These are phyloP conservation scores for Caenorhabditis sp. DNA, from an alignment of 2,888 invertebrate genomes.

Conservation along the genomic window DNA sequence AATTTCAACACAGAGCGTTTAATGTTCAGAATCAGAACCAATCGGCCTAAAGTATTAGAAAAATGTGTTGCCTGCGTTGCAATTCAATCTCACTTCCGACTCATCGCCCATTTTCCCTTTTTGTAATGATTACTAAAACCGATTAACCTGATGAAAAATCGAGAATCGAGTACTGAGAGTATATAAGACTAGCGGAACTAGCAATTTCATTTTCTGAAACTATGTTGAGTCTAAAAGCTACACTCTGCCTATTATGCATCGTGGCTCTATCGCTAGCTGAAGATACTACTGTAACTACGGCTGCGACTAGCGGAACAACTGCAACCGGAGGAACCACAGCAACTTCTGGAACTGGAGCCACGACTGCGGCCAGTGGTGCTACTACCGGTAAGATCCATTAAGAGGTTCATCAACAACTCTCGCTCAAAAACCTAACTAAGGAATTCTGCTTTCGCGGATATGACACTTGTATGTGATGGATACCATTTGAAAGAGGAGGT, in stretches of 20 bases:
- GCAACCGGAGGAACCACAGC: conserved; percentile 27
- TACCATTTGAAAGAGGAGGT: too few relatives aligned
- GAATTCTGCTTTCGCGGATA: too few relatives aligned
- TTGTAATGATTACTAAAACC: conserved; percentile 3
- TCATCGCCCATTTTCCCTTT: neutral
- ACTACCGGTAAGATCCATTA: conserved; percentile 34
- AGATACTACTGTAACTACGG: neutral
- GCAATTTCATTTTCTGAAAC: neutral
- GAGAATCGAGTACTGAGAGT: conserved; percentile 9
- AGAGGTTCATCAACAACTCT: too few relatives aligned
- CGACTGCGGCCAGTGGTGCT: conserved; percentile 16
- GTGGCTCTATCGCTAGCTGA: neutral
- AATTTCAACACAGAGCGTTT: neutral
- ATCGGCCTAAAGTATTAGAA: conserved; percentile 52
- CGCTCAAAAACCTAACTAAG: too few relatives aligned
- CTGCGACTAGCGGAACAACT: conserved; percentile 17
- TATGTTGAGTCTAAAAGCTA: neutral
- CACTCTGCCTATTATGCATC: neutral
- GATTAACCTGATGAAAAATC: conserved; percentile 19
- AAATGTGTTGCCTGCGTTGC: conserved; percentile 1
- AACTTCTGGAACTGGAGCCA: neutral
- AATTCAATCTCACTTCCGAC: conserved; percentile 28
- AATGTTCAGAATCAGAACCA: conserved; percentile 37
- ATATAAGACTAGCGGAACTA: conserved; percentile 38
- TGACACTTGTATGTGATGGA: too few relatives aligned